Evolutionary conservation across 2,797 vertebrate genomes (phyloP).

Genomic region (Muscicapa striata): DNA sequence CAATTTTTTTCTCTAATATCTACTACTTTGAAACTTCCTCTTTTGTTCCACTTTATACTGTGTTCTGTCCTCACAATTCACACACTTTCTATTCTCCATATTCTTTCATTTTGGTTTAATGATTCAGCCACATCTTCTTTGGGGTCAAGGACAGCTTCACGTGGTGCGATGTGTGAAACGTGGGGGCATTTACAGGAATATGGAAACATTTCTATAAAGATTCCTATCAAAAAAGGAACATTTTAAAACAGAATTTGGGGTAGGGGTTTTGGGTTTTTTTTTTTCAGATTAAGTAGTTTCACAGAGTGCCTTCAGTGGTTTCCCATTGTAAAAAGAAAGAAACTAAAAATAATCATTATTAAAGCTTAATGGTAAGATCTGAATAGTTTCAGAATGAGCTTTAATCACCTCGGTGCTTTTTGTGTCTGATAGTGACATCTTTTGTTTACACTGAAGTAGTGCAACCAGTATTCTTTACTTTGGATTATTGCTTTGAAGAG

Average conservation of each 20-base stretch:
- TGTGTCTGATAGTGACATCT: constrained; percentile 33
- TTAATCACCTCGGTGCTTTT: background rate
- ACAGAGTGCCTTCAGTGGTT: constrained; percentile 64
- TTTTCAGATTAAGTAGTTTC: background rate
- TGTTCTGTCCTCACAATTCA: background rate
- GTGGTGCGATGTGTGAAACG: background rate
- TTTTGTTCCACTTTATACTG: background rate
- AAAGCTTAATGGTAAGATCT: background rate
- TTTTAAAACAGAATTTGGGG: background rate
- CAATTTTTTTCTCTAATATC: background rate
- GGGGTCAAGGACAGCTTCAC: constrained; percentile 69
- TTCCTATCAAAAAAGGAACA: constrained; percentile 6
- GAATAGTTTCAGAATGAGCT: background rate
- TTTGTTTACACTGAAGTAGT: constrained; percentile 35
- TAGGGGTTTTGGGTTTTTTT: background rate
- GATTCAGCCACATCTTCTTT: constrained; percentile 12
- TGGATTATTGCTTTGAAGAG: background rate
- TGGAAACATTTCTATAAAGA: constrained; percentile 20
- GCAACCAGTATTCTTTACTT: background rate
- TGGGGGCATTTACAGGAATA: constrained; percentile 79
- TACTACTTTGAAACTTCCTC: background rate
- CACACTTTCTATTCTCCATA: constrained; percentile 39
- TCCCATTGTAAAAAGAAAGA: constrained; percentile 72
- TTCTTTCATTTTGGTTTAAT: constrained; percentile 36
- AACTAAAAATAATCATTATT: constrained; percentile 48